Percentiles rank a stretch among this genome's conserved stretches.
phyloP scores from a whole-genome alignment of 2,113 vertebrate genomes.

The mouse (Mus musculus) region GRCm39 chr13:70368501-70369000 shows the following conservation, averaged over 20 bases:
- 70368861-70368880: constrained; percentile 46
- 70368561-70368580: too few species aligned
- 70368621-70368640: not conserved
- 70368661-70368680: too few species aligned
- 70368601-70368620: not conserved
- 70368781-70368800: constrained; percentile 66
- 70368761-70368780: not conserved
- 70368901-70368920: constrained; percentile 47
- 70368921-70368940: constrained; percentile 69
- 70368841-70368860: not conserved
- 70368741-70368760: constrained; percentile 36
- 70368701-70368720: not conserved
- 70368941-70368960: constrained; percentile 51
- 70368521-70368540: not conserved
- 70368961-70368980: constrained; percentile 63
- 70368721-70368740: not conserved
- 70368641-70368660: not conserved
- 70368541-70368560: not conserved
- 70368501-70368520: not conserved
- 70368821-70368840: constrained; percentile 32
- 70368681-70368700: not conserved
- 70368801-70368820: constrained; percentile 56
- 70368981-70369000: constrained; percentile 45
- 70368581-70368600: accelerated
- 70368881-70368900: constrained; percentile 54